Conservation (phyloP, 2,113 vertebrate species). For the Elephas maximus region DNA sequence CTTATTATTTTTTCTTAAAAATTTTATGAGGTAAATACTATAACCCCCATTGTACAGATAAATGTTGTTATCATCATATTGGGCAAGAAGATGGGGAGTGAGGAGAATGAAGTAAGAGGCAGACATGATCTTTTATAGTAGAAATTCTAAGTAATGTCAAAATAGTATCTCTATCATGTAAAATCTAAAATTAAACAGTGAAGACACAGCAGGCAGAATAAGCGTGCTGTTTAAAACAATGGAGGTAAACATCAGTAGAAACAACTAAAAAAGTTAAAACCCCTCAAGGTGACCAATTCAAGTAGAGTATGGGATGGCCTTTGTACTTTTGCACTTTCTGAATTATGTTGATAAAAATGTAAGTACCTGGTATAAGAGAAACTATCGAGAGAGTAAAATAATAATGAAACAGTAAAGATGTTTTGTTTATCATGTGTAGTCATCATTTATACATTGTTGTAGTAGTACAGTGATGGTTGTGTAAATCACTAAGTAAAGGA, state of each 20-base stretch:
- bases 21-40: background rate
- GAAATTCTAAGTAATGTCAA: slow-evolving; percentile 6
- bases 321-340: background rate
- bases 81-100: background rate
- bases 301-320: background rate
- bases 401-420: background rate
- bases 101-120: background rate
- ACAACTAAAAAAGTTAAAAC: background rate
- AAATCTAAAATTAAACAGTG: background rate
- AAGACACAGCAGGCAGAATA: background rate
- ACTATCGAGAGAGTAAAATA: background rate
- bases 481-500: background rate
- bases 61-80: background rate
- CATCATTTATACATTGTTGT: no score
- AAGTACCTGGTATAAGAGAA: background rate
- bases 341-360: background rate
- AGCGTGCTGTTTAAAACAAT: background rate
- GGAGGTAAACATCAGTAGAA: background rate
- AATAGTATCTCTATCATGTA: background rate
- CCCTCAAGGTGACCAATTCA: background rate
- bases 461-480: background rate
- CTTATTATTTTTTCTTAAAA: slow-evolving; percentile 15
- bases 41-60: background rate
- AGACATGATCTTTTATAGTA: background rate
- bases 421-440: background rate